A percentile compares a stretch with the other conserved stretches of the same genome.
These are phyloP conservation scores for Nanorana parkeri DNA, from an alignment of 2,113 vertebrate species.

Conservation along the genomic window DNA sequence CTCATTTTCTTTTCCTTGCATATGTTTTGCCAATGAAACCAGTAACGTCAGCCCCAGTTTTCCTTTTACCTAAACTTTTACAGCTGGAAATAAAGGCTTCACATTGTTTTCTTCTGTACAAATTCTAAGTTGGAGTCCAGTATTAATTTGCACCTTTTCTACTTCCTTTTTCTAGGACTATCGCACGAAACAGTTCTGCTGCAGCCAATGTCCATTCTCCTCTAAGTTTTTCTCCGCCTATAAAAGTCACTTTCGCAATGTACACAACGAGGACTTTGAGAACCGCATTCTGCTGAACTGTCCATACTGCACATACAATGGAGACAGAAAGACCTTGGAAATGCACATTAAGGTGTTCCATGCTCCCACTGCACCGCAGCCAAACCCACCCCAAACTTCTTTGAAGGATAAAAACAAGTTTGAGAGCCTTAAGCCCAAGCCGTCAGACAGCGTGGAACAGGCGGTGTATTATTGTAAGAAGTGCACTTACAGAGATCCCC, in stretches of 20 bases:
- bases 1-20: too few species aligned
- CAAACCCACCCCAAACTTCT: slow-evolving; percentile 80
- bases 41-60: too few species aligned
- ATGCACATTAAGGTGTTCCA: slow-evolving; percentile 99
- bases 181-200: slow-evolving; percentile 98
- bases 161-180: slow-evolving; percentile 83
- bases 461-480: slow-evolving; percentile 99
- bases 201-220: slow-evolving; percentile 97
- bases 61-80: too few species aligned
- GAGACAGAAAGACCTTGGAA: slow-evolving; percentile 99
- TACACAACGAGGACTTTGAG: slow-evolving; percentile 98
- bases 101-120: too few species aligned
- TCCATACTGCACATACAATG: slow-evolving; percentile 98
- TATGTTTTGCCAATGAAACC: too few species aligned
- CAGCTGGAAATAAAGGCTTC: too few species aligned
- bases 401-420: slow-evolving; percentile 89
- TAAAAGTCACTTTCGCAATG: slow-evolving; percentile 99
- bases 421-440: slow-evolving; percentile 87
- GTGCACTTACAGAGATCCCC: slow-evolving; percentile 98
- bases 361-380: slow-evolving; percentile 86
- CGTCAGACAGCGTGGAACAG: slow-evolving; percentile 92
- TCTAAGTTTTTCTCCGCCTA: slow-evolving; percentile 99
- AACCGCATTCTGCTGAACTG: slow-evolving; percentile 98
- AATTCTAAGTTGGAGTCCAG: background rate
- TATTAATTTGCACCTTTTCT: background rate